Evolutionary conservation across 2,113 vertebrate genomes (phyloP).

Genomic region (Rhombomys opimus): DNA sequence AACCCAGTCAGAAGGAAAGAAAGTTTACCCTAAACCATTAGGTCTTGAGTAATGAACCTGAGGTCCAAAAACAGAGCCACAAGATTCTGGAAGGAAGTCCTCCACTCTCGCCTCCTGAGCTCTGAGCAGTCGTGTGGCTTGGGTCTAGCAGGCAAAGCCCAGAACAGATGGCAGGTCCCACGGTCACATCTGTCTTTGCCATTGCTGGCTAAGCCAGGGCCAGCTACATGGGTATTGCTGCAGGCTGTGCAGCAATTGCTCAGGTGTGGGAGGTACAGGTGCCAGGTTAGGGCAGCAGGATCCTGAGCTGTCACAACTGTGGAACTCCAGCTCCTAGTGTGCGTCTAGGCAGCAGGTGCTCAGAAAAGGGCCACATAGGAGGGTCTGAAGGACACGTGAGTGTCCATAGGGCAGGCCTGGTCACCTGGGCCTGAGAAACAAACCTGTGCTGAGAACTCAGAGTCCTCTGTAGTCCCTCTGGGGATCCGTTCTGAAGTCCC

Average conservation of each 20-base stretch:
- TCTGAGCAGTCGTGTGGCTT: neutral
- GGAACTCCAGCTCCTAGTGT: neutral
- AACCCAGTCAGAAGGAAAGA: constrained; percentile 32
- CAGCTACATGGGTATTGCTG: neutral
- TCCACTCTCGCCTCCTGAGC: neutral
- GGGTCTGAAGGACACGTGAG: neutral
- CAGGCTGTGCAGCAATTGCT: too few relatives aligned
- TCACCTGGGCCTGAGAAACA: neutral
- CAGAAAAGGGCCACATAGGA: neutral
- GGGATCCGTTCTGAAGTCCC: constrained; percentile 48
- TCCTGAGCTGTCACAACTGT: neutral
- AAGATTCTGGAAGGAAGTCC: neutral
- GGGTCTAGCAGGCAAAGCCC: neutral
- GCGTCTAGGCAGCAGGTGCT: constrained; percentile 15
- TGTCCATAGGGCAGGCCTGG: neutral
- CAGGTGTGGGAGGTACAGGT: constrained; percentile 42
- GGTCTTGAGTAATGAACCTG: constrained; percentile 1
- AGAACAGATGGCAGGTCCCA: constrained; percentile 44
- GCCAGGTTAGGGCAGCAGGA: constrained; percentile 39
- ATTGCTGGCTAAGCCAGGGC: constrained; percentile 37
- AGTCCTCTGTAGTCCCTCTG: neutral
- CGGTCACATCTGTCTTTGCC: constrained; percentile 41
- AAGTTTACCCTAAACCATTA: constrained; percentile 6
- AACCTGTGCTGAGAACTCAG: neutral
- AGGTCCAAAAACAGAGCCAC: neutral